Conservation (phyloP, 2,113 vertebrate genomes). For the Orcinus orca region DNA sequence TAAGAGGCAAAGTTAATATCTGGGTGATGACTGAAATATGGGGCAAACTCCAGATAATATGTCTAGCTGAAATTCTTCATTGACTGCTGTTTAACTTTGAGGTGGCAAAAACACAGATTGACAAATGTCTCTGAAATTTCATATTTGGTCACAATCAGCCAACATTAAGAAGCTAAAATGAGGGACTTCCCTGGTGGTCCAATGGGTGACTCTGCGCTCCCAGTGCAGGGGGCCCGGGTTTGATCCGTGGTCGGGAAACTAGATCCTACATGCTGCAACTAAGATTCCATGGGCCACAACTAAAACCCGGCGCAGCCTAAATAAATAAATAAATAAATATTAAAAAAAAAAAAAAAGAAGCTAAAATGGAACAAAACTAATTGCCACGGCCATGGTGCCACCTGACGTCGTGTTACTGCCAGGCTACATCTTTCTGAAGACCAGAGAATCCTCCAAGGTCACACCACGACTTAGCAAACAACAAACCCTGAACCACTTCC, state of each 20-base stretch:
- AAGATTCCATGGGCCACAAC: no score
- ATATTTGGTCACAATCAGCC: not conserved
- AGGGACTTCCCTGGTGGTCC: no score
- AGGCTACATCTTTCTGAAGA: not conserved
- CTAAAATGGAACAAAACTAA: not conserved
- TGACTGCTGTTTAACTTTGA: not conserved
- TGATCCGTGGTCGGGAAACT: no score
- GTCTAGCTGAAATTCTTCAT: not conserved
- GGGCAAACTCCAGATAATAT: not conserved
- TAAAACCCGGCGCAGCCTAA: no score
- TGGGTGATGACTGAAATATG: not conserved
- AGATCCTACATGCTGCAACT: no score
- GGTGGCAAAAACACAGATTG: not conserved
- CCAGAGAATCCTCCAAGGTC: not conserved
- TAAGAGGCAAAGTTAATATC: not conserved
- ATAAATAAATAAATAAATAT: no score
- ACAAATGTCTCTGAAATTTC: not conserved
- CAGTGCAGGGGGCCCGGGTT: no score
- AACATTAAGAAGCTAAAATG: not conserved
- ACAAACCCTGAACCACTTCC: not conserved
- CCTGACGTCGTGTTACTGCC: not conserved
- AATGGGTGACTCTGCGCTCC: no score
- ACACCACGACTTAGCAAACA: not conserved
- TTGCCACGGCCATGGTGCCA: rapidly evolving
- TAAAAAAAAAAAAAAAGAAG: not conserved